A percentile compares a stretch with the other conserved stretches of the same genome.
phyloP scores from a whole-genome alignment of 2,888 invertebrate species.

The Brenthis ino region DNA sequence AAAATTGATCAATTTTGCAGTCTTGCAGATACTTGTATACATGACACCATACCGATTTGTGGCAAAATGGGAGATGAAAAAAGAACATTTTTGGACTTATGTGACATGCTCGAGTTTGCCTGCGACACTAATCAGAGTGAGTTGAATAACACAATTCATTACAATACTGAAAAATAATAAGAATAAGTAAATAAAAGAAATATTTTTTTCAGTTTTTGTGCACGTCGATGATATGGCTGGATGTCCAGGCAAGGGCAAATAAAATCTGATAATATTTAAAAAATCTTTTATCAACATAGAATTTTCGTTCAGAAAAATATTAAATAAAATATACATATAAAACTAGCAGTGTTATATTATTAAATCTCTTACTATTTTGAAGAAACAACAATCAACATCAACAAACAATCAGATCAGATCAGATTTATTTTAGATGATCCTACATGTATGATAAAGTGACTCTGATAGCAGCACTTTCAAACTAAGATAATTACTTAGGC shows the following conservation, averaged over 20 bases:
- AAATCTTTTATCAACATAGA: too few relatives aligned
- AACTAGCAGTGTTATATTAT: too few relatives aligned
- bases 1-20: conserved; percentile 64
- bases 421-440: too few relatives aligned
- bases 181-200: background rate
- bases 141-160: conserved; percentile 7
- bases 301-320: background rate
- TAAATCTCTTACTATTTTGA: too few relatives aligned
- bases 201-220: conserved; percentile 58
- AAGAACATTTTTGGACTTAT: conserved; percentile 65
- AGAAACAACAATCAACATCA: too few relatives aligned
- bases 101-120: conserved; percentile 66
- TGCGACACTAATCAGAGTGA: conserved; percentile 68
- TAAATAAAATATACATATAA: too few relatives aligned
- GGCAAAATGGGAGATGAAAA: conserved; percentile 62
- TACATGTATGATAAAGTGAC: too few relatives aligned
- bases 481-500: too few relatives aligned
- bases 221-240: conserved; percentile 62
- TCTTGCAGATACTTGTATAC: conserved; percentile 64
- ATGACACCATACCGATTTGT: conserved; percentile 69
- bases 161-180: too few relatives aligned
- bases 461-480: too few relatives aligned
- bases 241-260: conserved; percentile 51
- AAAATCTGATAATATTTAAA: background rate
- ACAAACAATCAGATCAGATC: too few relatives aligned